A percentile compares a stretch with the other conserved stretches of the same genome.
Evolutionary conservation across 2,113 vertebrate genomes (phyloP).

Genomic region (Reinhardtius hippoglossoides): DNA sequence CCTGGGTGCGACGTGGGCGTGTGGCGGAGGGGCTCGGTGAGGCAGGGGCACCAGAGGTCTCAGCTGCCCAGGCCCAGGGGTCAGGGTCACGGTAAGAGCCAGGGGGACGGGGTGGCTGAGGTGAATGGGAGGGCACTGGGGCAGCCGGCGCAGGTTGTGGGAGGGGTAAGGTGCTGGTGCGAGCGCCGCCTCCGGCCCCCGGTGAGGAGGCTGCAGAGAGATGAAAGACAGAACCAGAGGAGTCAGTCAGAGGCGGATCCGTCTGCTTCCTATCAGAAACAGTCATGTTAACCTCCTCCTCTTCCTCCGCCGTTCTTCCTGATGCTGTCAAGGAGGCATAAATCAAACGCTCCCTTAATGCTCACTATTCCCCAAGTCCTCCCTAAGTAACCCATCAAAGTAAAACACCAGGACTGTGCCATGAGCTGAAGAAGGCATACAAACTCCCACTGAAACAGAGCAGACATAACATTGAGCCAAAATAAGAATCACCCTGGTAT

Average conservation of each 20-base stretch:
- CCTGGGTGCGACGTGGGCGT: conserved; percentile 59
- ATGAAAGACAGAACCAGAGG: conserved; percentile 43
- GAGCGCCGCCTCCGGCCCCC: conserved; percentile 57
- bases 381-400: conserved; percentile 40
- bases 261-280: conserved; percentile 67
- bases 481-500: conserved; percentile 38
- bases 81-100: conserved; percentile 68
- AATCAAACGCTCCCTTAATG: conserved; percentile 55
- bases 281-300: conserved; percentile 52
- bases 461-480: conserved; percentile 33
- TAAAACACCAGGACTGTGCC: conserved; percentile 1
- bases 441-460: conserved; percentile 13
- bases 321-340: conserved; percentile 47
- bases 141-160: conserved; percentile 75
- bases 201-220: conserved; percentile 72
- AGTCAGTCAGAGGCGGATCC: conserved; percentile 20
- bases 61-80: conserved; percentile 48
- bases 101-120: conserved; percentile 79
- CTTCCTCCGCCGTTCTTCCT: conserved; percentile 24
- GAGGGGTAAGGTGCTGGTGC: conserved; percentile 62
- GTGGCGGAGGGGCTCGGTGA: conserved; percentile 59
- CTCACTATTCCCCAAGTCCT: conserved; percentile 23
- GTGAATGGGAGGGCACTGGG: conserved; percentile 80
- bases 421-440: conserved; percentile 45
- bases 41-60: conserved; percentile 62